These are phyloP conservation scores for Erannis defoliaria DNA, from an alignment of 2,888 invertebrate genomes.

Conservation along the genomic window DNA sequence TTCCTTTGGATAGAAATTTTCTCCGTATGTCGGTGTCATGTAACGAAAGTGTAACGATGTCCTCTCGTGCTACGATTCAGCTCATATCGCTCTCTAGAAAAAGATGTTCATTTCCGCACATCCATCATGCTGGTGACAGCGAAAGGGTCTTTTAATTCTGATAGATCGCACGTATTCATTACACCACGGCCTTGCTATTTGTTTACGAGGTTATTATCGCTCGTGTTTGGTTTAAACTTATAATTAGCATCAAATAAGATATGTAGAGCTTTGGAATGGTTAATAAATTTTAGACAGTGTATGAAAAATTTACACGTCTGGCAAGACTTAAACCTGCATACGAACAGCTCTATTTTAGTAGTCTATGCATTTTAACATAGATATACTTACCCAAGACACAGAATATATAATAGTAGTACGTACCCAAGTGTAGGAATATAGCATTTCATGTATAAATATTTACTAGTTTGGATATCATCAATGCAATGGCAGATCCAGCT, in stretches of 20 bases:
- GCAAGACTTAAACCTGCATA: too few relatives aligned
- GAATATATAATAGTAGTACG: too few relatives aligned
- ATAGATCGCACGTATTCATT: slow-evolving; percentile 83
- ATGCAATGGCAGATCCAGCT: too few relatives aligned
- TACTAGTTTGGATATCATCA: too few relatives aligned
- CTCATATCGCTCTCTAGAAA: slow-evolving; percentile 77
- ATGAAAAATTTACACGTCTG: too few relatives aligned
- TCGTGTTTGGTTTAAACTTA: slow-evolving; percentile 9
- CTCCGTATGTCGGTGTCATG: slow-evolving; percentile 18
- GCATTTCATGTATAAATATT: too few relatives aligned
- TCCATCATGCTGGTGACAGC: slow-evolving; percentile 81
- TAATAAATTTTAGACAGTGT: neutral
- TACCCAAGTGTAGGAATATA: too few relatives aligned
- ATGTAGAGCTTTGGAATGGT: neutral
- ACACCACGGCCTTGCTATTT: slow-evolving; percentile 64
- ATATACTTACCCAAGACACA: too few relatives aligned
- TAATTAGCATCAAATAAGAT: slow-evolving; percentile 11
- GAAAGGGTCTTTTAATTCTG: slow-evolving; percentile 83
- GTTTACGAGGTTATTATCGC: slow-evolving; percentile 47
- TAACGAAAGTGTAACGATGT: slow-evolving; percentile 35
- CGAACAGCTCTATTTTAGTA: too few relatives aligned
- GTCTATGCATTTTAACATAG: too few relatives aligned
- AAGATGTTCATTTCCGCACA: slow-evolving; percentile 85
- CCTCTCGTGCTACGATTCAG: slow-evolving; percentile 58
- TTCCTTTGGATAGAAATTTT: slow-evolving; percentile 1